Conservation (phyloP, 2,797 vertebrate genomes). For the Otolemur crassicaudatus region DNA sequence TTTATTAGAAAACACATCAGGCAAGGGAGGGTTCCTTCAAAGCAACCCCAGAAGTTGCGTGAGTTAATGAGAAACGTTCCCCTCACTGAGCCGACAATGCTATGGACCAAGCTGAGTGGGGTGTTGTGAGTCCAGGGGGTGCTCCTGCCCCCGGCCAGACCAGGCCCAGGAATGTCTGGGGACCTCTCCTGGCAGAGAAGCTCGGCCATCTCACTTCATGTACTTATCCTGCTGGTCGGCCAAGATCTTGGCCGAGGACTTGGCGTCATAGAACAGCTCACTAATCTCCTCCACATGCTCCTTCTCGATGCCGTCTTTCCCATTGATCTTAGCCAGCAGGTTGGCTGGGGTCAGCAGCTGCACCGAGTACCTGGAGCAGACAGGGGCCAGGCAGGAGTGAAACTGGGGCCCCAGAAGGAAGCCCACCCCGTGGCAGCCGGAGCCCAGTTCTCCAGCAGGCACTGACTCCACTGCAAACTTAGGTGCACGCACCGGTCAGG, state of each 20-base stretch:
- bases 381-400: not conserved
- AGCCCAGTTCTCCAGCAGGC: not conserved
- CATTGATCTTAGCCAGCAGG: conserved; percentile 96
- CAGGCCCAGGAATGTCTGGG: fast-evolving
- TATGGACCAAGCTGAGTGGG: fast-evolving
- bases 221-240: conserved; percentile 99
- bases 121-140: not conserved
- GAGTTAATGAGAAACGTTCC: not conserved
- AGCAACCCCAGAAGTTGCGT: not conserved
- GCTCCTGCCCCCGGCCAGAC: not conserved
- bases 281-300: conserved; percentile 99
- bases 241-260: conserved; percentile 98
- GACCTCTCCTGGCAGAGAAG: not conserved
- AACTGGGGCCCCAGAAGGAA: not conserved
- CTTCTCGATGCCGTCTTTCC: conserved; percentile 96
- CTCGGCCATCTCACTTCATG: conserved; percentile 92
- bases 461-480: not conserved
- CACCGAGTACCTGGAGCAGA: conserved; percentile 92
- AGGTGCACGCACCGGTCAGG: not conserved
- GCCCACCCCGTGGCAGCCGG: not conserved
- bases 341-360: conserved; percentile 98
- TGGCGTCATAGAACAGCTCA: conserved; percentile 99
- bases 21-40: not conserved
- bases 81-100: not conserved
- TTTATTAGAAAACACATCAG: conserved; percentile 71